Evolutionary conservation across 2,888 invertebrate species (phyloP), one percentile per base, ranked within the genome.

Genomic region (Caprella mutica): DNA sequence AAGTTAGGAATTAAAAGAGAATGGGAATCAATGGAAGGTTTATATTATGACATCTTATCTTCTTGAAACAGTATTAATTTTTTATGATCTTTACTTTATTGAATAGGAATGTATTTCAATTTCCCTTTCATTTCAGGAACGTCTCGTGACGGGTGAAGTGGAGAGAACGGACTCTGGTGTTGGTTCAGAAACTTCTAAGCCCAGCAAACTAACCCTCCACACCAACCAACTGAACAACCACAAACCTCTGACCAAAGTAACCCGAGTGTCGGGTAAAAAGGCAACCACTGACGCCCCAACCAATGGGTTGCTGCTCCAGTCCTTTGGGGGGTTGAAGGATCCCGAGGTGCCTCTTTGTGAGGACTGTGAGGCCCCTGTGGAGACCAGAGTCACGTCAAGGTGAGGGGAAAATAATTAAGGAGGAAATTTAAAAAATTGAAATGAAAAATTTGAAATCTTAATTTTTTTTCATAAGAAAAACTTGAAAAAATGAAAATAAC

Each of bases 301-400:
- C 17, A 33, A 33, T 14, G 30, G 40, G 19, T 21, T 43, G 30
- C 29, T 27, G n/a, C 48, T 48, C 29, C 21, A 30, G 9, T 50
- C 46, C 35, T 38, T 46, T 5, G 56, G 53, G 14, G 55, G 73
- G 64, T 76, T 75, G 44, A 76, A 72, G 65, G 76, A 70, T 70
- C 75, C 78, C 74, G 71, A 80, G 75, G 74, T 81, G 75, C 72
- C 83, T 79, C 74, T 84, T 75, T 91, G 90, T 71, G 89, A 89
- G 74, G 91, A 91, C 71, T 91, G 91, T 72, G 89, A 90, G 69
- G 81, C 84, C 57, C 76, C 83, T 5, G 81, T 88, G 5, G 88
- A 88, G 71, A 80, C 83, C 27, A 81, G 84, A 72, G 73, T 83
- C 58, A 83, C 84, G 52, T 84, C 85, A 67, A 75, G 76, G 75